phyloP scores from a whole-genome alignment of 2,797 vertebrate species.

The Cetoscarus ocellatus region DNA sequence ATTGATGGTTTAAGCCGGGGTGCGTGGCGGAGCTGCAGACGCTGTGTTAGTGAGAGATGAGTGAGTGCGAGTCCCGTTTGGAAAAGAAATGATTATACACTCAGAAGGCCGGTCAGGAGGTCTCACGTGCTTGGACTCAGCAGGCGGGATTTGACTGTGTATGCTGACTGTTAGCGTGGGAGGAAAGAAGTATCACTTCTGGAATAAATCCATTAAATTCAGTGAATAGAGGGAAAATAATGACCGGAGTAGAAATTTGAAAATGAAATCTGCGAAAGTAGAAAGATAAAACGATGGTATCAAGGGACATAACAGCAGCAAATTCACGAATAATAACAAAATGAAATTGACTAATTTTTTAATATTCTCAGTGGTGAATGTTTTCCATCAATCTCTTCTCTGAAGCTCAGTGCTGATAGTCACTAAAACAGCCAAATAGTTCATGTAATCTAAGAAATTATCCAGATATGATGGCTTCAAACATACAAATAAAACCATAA shows the following conservation, averaged over 20 bases:
- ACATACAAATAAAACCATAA: not conserved
- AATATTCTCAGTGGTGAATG: not conserved
- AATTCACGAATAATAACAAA: not conserved
- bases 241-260: not conserved
- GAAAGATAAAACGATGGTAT: not conserved
- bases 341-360: not conserved
- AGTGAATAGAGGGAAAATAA: not conserved
- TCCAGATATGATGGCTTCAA: not conserved
- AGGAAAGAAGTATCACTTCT: not conserved
- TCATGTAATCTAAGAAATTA: not conserved
- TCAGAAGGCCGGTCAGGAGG: constrained; percentile 27
- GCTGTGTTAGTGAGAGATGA: constrained; percentile 21
- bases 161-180: not conserved
- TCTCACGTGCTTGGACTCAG: constrained; percentile 10
- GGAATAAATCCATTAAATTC: not conserved
- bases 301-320: not conserved
- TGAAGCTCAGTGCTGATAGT: not conserved
- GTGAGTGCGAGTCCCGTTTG: constrained; percentile 6
- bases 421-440: not conserved
- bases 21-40: constrained; percentile 14
- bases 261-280: not conserved
- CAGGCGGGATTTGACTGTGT: not conserved
- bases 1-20: constrained; percentile 37
- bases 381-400: not conserved
- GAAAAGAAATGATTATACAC: constrained; percentile 30